These are phyloP conservation scores for Stratiolaelaps scimitus DNA, from an alignment of 1,140 invertebrate species.

Conservation along the genomic window DNA sequence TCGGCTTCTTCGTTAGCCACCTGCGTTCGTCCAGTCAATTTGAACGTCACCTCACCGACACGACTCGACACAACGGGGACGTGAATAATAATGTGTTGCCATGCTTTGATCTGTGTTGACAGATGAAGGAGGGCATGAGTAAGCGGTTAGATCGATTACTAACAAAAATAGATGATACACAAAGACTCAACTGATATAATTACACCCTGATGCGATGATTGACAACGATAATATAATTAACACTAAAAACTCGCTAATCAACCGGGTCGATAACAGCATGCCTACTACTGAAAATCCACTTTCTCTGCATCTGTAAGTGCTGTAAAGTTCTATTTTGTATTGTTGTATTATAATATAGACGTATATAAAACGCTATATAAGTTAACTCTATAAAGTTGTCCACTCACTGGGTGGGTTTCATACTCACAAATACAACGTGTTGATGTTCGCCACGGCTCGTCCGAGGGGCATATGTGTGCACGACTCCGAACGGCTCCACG, in stretches of 20 bases:
- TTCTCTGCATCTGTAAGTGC: too few relatives aligned
- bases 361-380: too few relatives aligned
- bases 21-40: slow-evolving; percentile 46
- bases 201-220: too few relatives aligned
- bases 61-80: slow-evolving; percentile 42
- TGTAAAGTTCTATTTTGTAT: too few relatives aligned
- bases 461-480: slow-evolving; percentile 45
- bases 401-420: background rate
- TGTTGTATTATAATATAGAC: too few relatives aligned
- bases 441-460: slow-evolving; percentile 43
- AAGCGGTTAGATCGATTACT: too few relatives aligned
- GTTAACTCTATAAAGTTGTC: background rate
- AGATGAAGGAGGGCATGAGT: background rate
- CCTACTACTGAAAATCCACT: too few relatives aligned
- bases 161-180: background rate
- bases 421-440: slow-evolving; percentile 45
- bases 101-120: slow-evolving; percentile 34
- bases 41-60: slow-evolving; percentile 45
- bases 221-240: slow-evolving; percentile 26
- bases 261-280: too few relatives aligned
- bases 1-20: slow-evolving; percentile 43
- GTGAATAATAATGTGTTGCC: slow-evolving; percentile 39
- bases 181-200: too few relatives aligned
- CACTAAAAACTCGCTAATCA: too few relatives aligned
- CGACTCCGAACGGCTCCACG: slow-evolving; percentile 47